These are phyloP conservation scores for Drosophila rellima DNA, from an alignment of 2,888 invertebrate species.

Conservation along the genomic window DNA sequence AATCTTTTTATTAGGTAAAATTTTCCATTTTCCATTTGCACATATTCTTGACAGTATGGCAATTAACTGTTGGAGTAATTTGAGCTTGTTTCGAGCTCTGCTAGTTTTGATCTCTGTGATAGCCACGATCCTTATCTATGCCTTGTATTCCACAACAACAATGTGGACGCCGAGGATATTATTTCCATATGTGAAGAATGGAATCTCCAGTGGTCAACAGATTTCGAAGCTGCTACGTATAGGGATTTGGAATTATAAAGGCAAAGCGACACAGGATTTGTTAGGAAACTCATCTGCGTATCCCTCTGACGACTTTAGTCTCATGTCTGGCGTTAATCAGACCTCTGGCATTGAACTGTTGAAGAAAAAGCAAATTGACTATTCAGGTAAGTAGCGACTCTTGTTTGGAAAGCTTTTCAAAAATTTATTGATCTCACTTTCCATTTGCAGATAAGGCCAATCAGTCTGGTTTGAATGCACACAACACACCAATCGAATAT, in stretches of 20 bases:
- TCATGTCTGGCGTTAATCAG: too few species aligned
- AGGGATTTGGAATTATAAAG: conserved; percentile 33
- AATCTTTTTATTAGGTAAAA: background rate
- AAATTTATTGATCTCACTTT: background rate
- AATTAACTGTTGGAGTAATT: background rate
- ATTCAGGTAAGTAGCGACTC: background rate
- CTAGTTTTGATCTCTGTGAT: conserved; percentile 85
- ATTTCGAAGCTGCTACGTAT: background rate
- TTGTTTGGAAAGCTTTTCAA: background rate
- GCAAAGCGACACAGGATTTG: conserved; percentile 9
- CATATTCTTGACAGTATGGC: background rate
- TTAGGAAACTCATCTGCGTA: background rate
- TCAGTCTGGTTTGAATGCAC: too few species aligned
- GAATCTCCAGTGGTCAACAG: background rate
- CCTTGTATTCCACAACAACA: conserved; percentile 86
- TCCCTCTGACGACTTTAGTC: background rate
- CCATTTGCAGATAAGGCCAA: conserved; percentile 12
- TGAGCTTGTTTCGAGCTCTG: conserved; percentile 84
- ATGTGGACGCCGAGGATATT: conserved; percentile 61
- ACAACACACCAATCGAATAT: background rate
- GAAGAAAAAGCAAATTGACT: background rate
- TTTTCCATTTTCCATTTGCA: conserved; percentile 56
- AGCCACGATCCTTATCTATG: conserved; percentile 86
- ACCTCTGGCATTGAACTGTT: background rate
- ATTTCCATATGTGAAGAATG: background rate